These are phyloP conservation scores for Dolichoris vasculosae DNA, from an alignment of 1,140 invertebrate genomes.

Conservation along the genomic window DNA sequence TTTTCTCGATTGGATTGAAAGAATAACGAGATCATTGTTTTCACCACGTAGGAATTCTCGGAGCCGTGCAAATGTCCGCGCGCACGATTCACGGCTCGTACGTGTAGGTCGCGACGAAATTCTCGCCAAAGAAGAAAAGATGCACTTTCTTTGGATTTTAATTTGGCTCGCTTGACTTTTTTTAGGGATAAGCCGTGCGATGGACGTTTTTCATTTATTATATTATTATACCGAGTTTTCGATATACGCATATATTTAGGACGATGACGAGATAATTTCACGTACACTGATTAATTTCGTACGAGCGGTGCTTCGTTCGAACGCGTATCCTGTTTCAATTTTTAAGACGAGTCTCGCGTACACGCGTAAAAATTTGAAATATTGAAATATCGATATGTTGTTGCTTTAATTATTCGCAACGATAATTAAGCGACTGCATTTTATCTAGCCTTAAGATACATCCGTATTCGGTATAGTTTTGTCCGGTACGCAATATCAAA, in stretches of 20 bases:
- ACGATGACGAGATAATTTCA: neutral
- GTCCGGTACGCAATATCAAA: neutral
- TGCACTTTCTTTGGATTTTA: slow-evolving; percentile 32
- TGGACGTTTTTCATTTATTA: slow-evolving; percentile 16
- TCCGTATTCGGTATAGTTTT: neutral
- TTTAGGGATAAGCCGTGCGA: neutral
- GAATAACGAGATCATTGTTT: slow-evolving; percentile 71
- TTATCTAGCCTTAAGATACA: neutral
- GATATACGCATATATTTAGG: neutral
- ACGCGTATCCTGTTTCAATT: neutral
- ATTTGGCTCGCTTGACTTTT: neutral
- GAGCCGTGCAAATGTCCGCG: slow-evolving; percentile 4
- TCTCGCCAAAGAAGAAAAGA: slow-evolving; percentile 34
- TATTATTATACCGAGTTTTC: neutral
- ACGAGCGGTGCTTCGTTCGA: neutral
- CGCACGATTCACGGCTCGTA: neutral
- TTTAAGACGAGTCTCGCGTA: neutral
- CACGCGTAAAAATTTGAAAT: neutral
- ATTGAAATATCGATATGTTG: neutral
- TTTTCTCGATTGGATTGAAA: slow-evolving; percentile 61
- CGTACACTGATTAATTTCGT: neutral
- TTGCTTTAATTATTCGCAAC: neutral
- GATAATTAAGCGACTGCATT: neutral
- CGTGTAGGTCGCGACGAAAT: slow-evolving; percentile 12
- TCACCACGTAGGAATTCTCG: slow-evolving; percentile 55